These are phyloP conservation scores for Nothoprocta pentlandii DNA, from an alignment of 2,113 vertebrate species.

Conservation along the genomic window DNA sequence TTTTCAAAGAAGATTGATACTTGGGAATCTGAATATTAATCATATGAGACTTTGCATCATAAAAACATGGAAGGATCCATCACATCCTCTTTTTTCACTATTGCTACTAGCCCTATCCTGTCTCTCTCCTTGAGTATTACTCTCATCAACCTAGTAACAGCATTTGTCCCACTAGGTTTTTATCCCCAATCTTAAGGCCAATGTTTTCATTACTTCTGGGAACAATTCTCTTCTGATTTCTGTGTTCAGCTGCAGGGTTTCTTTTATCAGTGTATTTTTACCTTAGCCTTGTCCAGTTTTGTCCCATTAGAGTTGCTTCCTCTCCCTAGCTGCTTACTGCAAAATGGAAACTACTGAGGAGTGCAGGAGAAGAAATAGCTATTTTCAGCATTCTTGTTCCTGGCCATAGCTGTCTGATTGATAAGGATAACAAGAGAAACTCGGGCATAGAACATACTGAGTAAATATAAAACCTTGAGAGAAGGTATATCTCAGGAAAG, in stretches of 20 bases:
- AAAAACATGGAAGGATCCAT: not conserved
- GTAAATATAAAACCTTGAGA: not conserved
- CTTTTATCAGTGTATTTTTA: not conserved
- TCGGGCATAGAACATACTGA: not conserved
- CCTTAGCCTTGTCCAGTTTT: not conserved
- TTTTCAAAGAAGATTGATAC: not conserved
- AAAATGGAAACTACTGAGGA: not conserved
- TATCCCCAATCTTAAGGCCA: not conserved
- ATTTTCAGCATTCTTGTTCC: not conserved
- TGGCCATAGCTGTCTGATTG: not conserved
- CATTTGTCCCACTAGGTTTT: not conserved
- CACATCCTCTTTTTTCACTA: not conserved
- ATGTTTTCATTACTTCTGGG: not conserved
- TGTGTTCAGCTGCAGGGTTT: not conserved
- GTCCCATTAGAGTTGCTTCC: not conserved
- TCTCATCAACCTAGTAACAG: not conserved
- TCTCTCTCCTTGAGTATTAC: not conserved
- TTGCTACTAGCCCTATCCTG: not conserved
- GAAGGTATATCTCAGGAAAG: not conserved
- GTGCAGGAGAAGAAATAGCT: not conserved
- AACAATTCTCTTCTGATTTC: not conserved
- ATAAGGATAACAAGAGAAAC: not conserved
- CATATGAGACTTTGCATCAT: not conserved
- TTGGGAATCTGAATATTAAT: not conserved
- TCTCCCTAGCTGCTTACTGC: not conserved